Evolutionary conservation across 35 echinoderm and acorn worm species (phyloP).

Genomic region (Stichopus chloronotus): DNA sequence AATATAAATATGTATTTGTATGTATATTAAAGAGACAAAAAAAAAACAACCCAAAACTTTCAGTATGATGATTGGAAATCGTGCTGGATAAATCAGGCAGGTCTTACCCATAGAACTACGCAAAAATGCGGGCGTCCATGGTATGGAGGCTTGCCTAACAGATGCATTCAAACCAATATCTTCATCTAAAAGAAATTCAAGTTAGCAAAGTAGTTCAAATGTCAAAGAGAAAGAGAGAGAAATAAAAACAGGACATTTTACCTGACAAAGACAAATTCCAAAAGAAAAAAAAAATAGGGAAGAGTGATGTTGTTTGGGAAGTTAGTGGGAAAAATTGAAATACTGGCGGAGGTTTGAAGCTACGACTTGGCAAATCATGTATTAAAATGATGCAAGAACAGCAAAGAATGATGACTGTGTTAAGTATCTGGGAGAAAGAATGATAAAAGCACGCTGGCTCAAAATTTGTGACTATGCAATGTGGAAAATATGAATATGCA

Average conservation of each 20-base stretch:
- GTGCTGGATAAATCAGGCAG: background rate
- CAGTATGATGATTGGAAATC: background rate
- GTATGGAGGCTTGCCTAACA: slow-evolving; percentile 46
- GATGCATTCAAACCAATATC: background rate
- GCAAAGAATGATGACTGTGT: too few species aligned
- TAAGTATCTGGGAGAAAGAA: too few species aligned
- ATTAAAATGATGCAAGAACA: too few species aligned
- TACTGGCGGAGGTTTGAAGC: too few species aligned
- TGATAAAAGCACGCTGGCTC: too few species aligned
- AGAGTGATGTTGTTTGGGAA: too few species aligned
- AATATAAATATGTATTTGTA: background rate
- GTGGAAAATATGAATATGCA: background rate
- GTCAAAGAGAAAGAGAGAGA: background rate
- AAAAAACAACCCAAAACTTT: background rate
- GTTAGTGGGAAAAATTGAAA: too few species aligned
- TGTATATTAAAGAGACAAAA: too few species aligned
- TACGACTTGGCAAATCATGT: too few species aligned
- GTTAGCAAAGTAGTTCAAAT: background rate
- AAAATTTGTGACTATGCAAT: too few species aligned
- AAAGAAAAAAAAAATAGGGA: too few species aligned
- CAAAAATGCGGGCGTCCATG: slow-evolving; percentile 41
- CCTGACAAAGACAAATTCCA: background rate
- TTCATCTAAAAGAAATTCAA: slow-evolving; percentile 31
- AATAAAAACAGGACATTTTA: background rate
- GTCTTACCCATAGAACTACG: slow-evolving; percentile 27